Percentiles rank a stretch among this genome's conserved stretches.
Evolutionary conservation across 2,888 invertebrate genomes (phyloP).

Genomic region (Polydrusus tereticollis): DNA sequence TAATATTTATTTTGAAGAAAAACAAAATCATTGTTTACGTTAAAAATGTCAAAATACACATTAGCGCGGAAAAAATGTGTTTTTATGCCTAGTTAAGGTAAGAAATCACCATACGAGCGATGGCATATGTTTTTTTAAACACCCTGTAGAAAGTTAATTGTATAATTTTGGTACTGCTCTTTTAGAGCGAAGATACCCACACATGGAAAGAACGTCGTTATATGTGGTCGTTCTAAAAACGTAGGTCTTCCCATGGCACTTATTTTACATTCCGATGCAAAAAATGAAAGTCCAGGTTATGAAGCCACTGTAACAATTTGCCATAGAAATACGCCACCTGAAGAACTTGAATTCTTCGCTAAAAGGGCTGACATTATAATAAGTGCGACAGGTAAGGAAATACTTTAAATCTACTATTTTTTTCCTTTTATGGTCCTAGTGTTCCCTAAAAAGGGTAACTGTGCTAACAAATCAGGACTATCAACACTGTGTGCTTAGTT

Average conservation of each 20-base stretch:
- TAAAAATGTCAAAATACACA: too few species aligned
- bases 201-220: conserved; percentile 88
- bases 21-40: too few species aligned
- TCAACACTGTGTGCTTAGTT: too few species aligned
- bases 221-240: conserved; percentile 92
- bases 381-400: conserved; percentile 75
- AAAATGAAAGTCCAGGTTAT: conserved; percentile 78
- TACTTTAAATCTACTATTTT: neutral
- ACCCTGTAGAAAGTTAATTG: neutral
- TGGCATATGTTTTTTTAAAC: too few species aligned
- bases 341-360: conserved; percentile 78
- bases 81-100: too few species aligned
- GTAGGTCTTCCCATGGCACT: conserved; percentile 92
- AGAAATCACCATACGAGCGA: too few species aligned
- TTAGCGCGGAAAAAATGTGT: too few species aligned
- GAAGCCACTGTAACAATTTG: conserved; percentile 93
- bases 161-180: conserved; percentile 1
- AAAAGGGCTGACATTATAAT: conserved; percentile 84
- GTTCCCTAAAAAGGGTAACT: too few species aligned
- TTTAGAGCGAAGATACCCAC: conserved; percentile 77
- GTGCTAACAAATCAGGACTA: too few species aligned
- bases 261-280: conserved; percentile 83
- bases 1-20: too few species aligned
- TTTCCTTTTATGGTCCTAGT: neutral
- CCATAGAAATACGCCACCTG: conserved; percentile 87